Base-by-base conservation (phyloP, 1,140 invertebrate species). In the Halyomorpha halys region DNA sequence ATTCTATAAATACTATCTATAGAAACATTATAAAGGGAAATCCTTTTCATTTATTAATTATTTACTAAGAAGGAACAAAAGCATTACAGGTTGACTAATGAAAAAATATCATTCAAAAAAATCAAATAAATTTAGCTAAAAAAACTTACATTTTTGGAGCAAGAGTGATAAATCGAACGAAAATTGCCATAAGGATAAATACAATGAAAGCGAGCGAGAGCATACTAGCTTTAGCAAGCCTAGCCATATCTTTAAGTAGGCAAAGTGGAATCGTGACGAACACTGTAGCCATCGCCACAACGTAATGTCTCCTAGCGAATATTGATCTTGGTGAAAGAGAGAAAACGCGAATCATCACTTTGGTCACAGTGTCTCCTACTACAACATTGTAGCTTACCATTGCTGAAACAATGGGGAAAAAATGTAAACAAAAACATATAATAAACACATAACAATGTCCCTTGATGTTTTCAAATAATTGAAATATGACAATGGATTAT, bases 361-460 rank as follows among this genome's bases (percentile, higher is more conserved):
- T 92, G 1, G 90, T 91, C 19, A 92, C 80, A 0, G 90, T 93
- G 73, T 94, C 91, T 30, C 90, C 90, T 21, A 93, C 90, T 34
- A 93, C 90, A 6, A 93, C 85, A 73, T 94, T 93, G 73, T 94
- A 93, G 54, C 89, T 91, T 34, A 92, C 86, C 89, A 93, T 93
- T 1, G 90, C 90, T 91, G 76, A 27, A 81, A 81, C 74, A 53
- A 65, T 70, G 66, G 68, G 11, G 1, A 11, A 39, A 39, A 39
- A 6, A 30, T 30, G 34, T 2, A 39, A 8, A 8, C 27, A 30
- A 30, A 30, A 30, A 30, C 8, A 30, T 3, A 30, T 30, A 30
- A 4, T 4, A 30, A 30, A 30, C 27, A 30, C 27, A 30, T 4
- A 30, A 8, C 27, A 30, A 8, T 30, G 27, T 3, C 3, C 3